phyloP scores from a whole-genome alignment of 2,888 invertebrate genomes.

The Oxycera nigricornis region DNA sequence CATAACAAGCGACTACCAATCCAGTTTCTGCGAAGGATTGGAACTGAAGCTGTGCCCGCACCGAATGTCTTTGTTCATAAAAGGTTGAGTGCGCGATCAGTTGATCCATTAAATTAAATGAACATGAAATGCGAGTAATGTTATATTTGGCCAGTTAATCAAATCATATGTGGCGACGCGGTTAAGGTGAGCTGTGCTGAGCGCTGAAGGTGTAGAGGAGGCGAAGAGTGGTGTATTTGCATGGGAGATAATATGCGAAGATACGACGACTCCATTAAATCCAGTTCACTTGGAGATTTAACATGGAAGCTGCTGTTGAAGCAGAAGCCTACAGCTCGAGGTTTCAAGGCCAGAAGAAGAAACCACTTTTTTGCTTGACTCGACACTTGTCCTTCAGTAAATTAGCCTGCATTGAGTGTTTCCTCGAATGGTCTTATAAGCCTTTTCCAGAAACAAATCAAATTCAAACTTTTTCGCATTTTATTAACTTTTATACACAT shows the following conservation, averaged over 20 bases:
- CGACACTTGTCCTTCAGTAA: too few species aligned
- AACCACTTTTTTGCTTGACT: not conserved
- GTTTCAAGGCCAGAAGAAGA: not conserved
- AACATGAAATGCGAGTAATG: not conserved
- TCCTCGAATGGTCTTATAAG: too few species aligned
- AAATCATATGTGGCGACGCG: not conserved
- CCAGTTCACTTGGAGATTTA: too few species aligned
- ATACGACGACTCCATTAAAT: too few species aligned
- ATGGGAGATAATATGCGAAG: not conserved
- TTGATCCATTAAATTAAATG: not conserved
- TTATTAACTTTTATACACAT: constrained; percentile 28
- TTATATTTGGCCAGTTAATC: not conserved
- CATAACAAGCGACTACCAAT: not conserved
- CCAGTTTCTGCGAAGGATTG: not conserved
- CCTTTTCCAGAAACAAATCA: too few species aligned
- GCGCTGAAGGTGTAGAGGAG: not conserved
- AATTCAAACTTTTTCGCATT: constrained; percentile 19
- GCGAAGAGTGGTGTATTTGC: not conserved
- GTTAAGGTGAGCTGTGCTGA: not conserved
- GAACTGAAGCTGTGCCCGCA: not conserved
- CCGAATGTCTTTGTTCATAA: not conserved
- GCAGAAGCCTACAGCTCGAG: not conserved
- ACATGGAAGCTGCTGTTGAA: too few species aligned
- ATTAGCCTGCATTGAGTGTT: too few species aligned
- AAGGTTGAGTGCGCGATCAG: not conserved